Conservation (phyloP, 1,140 invertebrate genomes). For the Harlomillsia oculata region DNA sequence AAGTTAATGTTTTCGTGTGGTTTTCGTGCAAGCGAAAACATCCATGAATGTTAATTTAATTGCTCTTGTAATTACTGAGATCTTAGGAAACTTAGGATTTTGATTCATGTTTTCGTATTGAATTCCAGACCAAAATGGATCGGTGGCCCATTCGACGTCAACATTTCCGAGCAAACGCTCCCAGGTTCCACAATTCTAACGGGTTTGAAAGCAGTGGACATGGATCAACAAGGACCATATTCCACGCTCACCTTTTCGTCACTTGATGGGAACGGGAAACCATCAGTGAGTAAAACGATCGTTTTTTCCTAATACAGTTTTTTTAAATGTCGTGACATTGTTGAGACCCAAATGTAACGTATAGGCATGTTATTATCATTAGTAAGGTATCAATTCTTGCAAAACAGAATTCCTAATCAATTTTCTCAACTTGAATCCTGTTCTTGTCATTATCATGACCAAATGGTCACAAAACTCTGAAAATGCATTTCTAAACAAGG, state of each 20-base stretch:
- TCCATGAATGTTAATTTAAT: not conserved
- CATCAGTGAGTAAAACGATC: constrained; percentile 56
- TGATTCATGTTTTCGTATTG: not conserved
- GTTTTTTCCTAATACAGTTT: no score
- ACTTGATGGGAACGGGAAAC: constrained; percentile 44
- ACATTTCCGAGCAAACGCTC: constrained; percentile 34
- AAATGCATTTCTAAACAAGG: no score
- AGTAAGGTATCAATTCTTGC: no score
- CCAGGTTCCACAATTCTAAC: constrained; percentile 30
- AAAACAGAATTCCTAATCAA: no score
- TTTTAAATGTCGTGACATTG: no score
- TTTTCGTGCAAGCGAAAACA: not conserved
- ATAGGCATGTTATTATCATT: no score
- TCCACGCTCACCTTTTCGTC: constrained; percentile 72
- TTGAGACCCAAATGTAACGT: no score
- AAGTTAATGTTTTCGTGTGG: not conserved
- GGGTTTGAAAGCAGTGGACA: constrained; percentile 46
- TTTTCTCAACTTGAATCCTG: no score
- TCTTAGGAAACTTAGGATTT: not conserved
- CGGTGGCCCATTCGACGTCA: constrained; percentile 23
- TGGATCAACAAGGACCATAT: constrained; percentile 78
- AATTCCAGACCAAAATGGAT: constrained; percentile 20
- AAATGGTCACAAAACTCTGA: no score
- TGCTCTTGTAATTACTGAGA: no score
- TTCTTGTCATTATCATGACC: no score